A percentile compares a stretch with the other conserved stretches of the same genome.
These are phyloP conservation scores for Poecilus cupreus DNA, from an alignment of 2,888 invertebrate genomes.

Conservation along the genomic window DNA sequence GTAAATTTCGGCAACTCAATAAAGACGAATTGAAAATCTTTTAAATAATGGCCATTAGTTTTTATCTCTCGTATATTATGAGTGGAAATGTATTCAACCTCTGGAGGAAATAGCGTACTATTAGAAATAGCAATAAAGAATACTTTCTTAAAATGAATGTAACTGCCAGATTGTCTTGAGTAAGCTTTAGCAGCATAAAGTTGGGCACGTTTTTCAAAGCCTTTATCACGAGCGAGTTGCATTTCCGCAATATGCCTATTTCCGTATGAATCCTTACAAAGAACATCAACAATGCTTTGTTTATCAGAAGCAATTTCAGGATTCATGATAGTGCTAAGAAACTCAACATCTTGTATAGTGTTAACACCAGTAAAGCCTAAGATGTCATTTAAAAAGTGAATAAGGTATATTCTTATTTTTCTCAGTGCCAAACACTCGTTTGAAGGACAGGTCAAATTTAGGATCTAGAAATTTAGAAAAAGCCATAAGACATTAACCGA, in stretches of 20 bases:
- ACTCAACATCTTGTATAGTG: conserved; percentile 63
- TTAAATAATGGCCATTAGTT: conserved; percentile 64
- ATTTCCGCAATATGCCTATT: conserved; percentile 62
- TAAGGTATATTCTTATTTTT: conserved; percentile 62
- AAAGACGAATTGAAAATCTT: conserved; percentile 65
- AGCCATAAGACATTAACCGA: conserved; percentile 59
- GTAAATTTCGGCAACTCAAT: conserved; percentile 66
- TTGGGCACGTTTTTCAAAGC: conserved; percentile 64
- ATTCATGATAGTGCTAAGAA: conserved; percentile 62
- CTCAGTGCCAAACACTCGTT: conserved; percentile 60
- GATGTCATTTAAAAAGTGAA: conserved; percentile 59
- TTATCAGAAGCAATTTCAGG: conserved; percentile 65
- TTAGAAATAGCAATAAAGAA: conserved; percentile 65
- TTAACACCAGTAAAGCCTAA: conserved; percentile 64
- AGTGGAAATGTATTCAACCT: conserved; percentile 62
- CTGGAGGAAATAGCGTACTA: conserved; percentile 65
- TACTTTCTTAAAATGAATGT: conserved; percentile 64
- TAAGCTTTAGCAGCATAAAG: conserved; percentile 65
- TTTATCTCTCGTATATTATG: conserved; percentile 62
- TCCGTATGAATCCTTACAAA: conserved; percentile 64
- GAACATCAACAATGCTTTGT: conserved; percentile 66
- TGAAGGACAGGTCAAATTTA: conserved; percentile 56
- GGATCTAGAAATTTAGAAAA: conserved; percentile 62
- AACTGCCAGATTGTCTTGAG: conserved; percentile 64
- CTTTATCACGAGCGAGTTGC: conserved; percentile 63